A percentile compares a stretch with the other conserved stretches of the same genome.
Evolutionary conservation across 2,888 invertebrate species (phyloP).

Genomic region (Heteromurus nitidus): DNA sequence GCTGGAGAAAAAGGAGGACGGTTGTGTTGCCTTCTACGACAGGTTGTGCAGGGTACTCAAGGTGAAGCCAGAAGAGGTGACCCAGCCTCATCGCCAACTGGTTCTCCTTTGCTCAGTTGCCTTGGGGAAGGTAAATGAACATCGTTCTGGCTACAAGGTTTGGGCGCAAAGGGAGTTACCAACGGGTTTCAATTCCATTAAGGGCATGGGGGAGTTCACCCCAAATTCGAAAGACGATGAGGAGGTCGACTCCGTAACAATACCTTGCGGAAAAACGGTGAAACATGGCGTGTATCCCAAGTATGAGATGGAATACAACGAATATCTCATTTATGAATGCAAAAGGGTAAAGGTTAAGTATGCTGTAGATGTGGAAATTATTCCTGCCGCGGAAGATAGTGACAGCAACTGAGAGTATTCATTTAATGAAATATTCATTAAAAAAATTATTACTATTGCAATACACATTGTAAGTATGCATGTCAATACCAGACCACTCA

Average conservation of each 20-base stretch:
- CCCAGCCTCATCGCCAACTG: too few species aligned
- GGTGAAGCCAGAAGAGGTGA: background rate
- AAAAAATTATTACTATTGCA: too few species aligned
- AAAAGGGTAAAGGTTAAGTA: slow-evolving; percentile 30
- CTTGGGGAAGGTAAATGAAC: too few species aligned
- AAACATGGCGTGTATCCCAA: background rate
- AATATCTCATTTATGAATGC: slow-evolving; percentile 43
- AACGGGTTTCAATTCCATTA: slow-evolving; percentile 9
- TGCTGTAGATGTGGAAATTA: slow-evolving; percentile 18
- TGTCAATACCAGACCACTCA: too few species aligned
- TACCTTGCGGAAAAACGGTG: slow-evolving; percentile 29
- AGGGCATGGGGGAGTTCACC: background rate
- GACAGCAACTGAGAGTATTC: too few species aligned
- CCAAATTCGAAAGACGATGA: slow-evolving; percentile 29
- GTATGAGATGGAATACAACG: slow-evolving; percentile 22
- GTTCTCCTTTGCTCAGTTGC: too few species aligned
- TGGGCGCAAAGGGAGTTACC: too few species aligned
- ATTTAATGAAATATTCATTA: too few species aligned
- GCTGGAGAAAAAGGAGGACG: background rate
- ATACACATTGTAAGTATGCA: too few species aligned
- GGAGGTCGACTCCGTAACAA: background rate
- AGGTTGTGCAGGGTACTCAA: background rate
- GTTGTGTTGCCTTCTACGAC: background rate
- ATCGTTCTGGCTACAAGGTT: too few species aligned
- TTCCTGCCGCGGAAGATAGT: too few species aligned